Percentiles rank a stretch among this genome's conserved stretches.
Conservation (phyloP, 2,113 vertebrate species). For the Platysternon megacephalum region DNA sequence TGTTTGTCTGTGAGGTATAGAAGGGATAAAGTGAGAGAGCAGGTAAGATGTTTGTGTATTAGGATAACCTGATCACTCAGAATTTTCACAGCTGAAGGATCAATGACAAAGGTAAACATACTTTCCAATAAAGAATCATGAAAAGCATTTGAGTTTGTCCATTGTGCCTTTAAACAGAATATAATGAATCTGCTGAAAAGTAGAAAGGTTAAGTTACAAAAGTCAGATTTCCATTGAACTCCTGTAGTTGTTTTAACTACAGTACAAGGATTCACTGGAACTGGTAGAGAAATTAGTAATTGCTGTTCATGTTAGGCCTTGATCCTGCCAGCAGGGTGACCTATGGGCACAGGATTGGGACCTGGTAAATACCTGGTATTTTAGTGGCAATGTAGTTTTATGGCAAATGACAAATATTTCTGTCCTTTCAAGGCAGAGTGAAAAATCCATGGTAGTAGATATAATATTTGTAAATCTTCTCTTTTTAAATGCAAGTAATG, state of each 20-base stretch:
- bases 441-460: background rate
- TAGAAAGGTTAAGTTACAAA: background rate
- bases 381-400: background rate
- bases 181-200: background rate
- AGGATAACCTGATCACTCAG: background rate
- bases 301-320: background rate
- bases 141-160: background rate
- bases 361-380: accelerated
- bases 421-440: background rate
- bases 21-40: background rate
- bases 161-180: background rate
- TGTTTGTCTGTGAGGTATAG: background rate
- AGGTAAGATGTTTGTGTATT: background rate
- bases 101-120: background rate
- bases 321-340: background rate
- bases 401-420: background rate
- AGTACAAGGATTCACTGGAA: background rate
- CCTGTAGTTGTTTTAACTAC: background rate
- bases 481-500: background rate
- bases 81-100: background rate
- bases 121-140: background rate
- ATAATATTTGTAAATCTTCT: background rate
- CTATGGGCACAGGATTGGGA: background rate
- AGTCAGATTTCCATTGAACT: background rate
- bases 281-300: too few species aligned